A percentile compares a stretch with the other conserved stretches of the same genome.
Evolutionary conservation across 2,113 vertebrate species (phyloP).

Genomic region (Monopterus albus): DNA sequence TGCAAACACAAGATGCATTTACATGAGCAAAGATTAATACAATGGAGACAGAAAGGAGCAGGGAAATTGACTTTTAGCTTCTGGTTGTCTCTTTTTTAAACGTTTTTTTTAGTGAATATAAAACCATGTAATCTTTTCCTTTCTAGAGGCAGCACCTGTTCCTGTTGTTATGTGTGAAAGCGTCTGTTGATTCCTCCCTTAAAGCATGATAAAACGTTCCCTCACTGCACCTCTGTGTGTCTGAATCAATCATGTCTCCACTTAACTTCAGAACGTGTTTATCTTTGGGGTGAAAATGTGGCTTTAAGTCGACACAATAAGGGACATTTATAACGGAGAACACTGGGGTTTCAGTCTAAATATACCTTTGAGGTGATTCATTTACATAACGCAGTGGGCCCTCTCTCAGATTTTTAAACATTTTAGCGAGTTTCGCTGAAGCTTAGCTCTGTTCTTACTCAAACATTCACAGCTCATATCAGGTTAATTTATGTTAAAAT

Average conservation of each 20-base stretch:
- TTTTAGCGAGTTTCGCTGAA: constrained; percentile 36
- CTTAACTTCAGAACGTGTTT: constrained; percentile 61
- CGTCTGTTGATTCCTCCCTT: constrained; percentile 64
- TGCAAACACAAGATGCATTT: constrained; percentile 26
- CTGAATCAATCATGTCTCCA: constrained; percentile 63
- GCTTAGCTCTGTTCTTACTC: constrained; percentile 28
- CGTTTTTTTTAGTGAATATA: constrained; percentile 51
- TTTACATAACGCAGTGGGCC: constrained; percentile 65
- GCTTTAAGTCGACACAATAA: constrained; percentile 46
- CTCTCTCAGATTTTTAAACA: constrained; percentile 48
- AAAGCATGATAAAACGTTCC: constrained; percentile 66
- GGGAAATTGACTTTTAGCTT: constrained; percentile 55
- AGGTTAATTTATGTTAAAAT: constrained; percentile 40
- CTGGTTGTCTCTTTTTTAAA: constrained; percentile 21
- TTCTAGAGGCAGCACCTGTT: constrained; percentile 70
- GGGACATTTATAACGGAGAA: constrained; percentile 34
- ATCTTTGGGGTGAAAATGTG: constrained; percentile 57
- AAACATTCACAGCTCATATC: constrained; percentile 25
- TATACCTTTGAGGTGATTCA: constrained; percentile 55
- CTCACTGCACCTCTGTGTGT: constrained; percentile 37
- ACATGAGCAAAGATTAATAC: constrained; percentile 16
- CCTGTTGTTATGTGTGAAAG: constrained; percentile 75
- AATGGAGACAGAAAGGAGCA: constrained; percentile 39
- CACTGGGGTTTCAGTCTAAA: constrained; percentile 32
- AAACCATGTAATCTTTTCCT: constrained; percentile 50